Evolutionary conservation across 2,888 invertebrate genomes (phyloP).

Genomic region (Leptinotarsa peninsularis): DNA sequence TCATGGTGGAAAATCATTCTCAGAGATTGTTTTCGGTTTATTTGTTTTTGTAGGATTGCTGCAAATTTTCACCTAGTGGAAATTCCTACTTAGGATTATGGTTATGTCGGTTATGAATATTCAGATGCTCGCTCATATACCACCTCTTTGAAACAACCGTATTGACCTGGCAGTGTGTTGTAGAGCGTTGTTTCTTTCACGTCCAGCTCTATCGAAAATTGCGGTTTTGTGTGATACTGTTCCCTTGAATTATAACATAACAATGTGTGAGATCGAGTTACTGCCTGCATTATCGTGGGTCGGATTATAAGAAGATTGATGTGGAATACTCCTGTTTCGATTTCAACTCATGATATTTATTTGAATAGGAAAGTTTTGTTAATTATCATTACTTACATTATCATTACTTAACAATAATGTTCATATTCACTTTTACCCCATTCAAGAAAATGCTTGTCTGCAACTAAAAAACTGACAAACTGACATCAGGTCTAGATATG

Average conservation of each 20-base stretch:
- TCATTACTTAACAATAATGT: no score
- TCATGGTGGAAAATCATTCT: slow-evolving; percentile 12
- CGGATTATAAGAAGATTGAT: no score
- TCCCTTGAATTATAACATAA: not conserved
- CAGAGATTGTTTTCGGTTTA: slow-evolving; percentile 9
- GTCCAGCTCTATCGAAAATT: not conserved
- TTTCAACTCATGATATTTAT: no score
- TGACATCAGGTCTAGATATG: no score
- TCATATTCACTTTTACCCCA: no score
- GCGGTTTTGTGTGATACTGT: not conserved
- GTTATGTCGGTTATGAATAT: slow-evolving; percentile 10
- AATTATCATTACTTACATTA: no score
- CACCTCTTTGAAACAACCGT: slow-evolving; percentile 2
- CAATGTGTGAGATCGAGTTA: not conserved
- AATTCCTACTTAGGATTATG: slow-evolving; percentile 4
- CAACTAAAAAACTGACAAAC: no score
- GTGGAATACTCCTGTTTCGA: no score
- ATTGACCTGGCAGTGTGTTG: not conserved
- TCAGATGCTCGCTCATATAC: not conserved
- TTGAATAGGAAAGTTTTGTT: no score
- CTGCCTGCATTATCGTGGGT: no score
- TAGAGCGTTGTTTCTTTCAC: not conserved
- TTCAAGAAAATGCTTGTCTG: no score
- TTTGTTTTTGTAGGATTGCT: slow-evolving; percentile 10
- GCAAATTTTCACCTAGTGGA: slow-evolving; percentile 11